These are phyloP conservation scores for Colletes latitarsis DNA, from an alignment of 1,140 invertebrate genomes.

Conservation along the genomic window DNA sequence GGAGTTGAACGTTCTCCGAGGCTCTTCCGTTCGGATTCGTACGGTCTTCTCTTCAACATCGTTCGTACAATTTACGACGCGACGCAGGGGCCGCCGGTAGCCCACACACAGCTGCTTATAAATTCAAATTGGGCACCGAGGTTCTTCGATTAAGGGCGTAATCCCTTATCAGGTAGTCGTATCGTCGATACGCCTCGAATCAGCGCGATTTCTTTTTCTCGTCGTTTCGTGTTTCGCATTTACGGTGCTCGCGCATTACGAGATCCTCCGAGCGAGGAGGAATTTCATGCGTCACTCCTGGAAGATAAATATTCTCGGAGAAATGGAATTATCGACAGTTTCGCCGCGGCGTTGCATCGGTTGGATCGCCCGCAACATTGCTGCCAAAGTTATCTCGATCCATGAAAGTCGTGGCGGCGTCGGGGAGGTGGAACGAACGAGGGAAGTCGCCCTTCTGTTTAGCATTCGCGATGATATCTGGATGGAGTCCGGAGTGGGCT, in stretches of 20 bases:
- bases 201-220: conserved; percentile 32
- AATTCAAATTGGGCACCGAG: conserved; percentile 58
- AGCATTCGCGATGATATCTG: conserved; percentile 66
- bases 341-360: conserved; percentile 45
- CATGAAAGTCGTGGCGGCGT: conserved; percentile 29
- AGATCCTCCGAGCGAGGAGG: not conserved
- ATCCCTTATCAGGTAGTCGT: conserved; percentile 47
- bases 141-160: conserved; percentile 37
- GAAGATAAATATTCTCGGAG: not conserved
- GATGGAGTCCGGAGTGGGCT: conserved; percentile 50
- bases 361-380: conserved; percentile 28
- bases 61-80: conserved; percentile 9
- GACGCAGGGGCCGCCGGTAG: not conserved
- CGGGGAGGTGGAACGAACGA: conserved; percentile 40
- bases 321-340: conserved; percentile 42
- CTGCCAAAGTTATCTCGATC: conserved; percentile 31
- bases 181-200: conserved; percentile 48
- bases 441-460: conserved; percentile 57
- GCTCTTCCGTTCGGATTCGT: not conserved
- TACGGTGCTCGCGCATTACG: not conserved
- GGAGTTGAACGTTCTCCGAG: not conserved
- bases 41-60: not conserved
- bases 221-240: not conserved
- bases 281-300: conserved; percentile 42
- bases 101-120: conserved; percentile 37